These are phyloP conservation scores for Solenopsis invicta DNA, from an alignment of 1,140 invertebrate species.

Conservation along the genomic window DNA sequence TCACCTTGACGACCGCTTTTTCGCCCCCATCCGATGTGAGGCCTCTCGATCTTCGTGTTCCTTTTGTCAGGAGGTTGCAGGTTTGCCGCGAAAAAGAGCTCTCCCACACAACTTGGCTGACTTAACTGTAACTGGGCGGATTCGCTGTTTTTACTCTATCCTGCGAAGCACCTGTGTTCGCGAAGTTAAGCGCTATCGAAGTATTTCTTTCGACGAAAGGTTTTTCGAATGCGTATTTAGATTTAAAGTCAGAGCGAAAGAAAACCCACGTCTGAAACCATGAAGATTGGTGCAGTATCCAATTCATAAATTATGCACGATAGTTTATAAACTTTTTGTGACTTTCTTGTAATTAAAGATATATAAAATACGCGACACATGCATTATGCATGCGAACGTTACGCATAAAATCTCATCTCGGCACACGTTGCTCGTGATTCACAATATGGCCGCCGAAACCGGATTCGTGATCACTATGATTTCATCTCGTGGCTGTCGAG, in stretches of 20 bases:
- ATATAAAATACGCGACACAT: background rate
- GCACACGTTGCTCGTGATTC: background rate
- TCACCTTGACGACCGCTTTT: conserved; percentile 39
- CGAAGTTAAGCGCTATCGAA: conserved; percentile 31
- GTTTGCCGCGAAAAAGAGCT: conserved; percentile 34
- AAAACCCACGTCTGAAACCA: background rate
- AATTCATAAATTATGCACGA: background rate
- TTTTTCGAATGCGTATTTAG: conserved; percentile 19
- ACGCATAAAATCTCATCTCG: background rate
- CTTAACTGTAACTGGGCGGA: conserved; percentile 43
- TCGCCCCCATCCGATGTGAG: conserved; percentile 23
- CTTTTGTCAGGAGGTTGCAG: conserved; percentile 26
- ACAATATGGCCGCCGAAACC: conserved; percentile 53
- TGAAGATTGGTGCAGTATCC: background rate
- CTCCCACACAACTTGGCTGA: conserved; percentile 46
- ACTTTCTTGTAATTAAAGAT: background rate
- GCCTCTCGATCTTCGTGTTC: conserved; percentile 43
- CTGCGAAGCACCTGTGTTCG: conserved; percentile 9
- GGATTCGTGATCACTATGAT: conserved; percentile 67
- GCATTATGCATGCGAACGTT: background rate
- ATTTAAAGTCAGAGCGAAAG: background rate
- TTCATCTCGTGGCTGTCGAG: conserved; percentile 32
- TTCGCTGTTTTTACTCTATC: conserved; percentile 18
- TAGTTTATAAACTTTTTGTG: background rate
- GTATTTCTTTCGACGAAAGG: background rate